phyloP scores from a whole-genome alignment of 1,140 invertebrate genomes.

The Campoletis sonorensis region DNA sequence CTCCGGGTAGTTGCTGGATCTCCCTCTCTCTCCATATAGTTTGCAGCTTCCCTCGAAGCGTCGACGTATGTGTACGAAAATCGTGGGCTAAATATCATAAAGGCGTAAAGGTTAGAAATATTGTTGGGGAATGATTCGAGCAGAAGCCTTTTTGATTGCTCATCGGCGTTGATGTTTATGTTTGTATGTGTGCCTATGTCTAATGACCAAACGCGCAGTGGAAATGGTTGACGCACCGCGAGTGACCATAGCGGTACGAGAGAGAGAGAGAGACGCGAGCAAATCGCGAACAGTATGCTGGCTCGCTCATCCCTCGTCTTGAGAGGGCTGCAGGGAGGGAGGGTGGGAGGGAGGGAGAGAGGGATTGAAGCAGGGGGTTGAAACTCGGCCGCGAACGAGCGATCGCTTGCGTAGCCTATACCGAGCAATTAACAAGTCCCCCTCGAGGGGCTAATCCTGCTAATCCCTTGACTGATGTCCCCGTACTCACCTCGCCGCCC shows the following conservation, averaged over 20 bases:
- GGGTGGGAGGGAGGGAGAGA: no score
- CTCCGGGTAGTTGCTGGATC: constrained; percentile 54
- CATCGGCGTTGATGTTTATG: background rate
- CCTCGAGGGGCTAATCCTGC: constrained; percentile 69
- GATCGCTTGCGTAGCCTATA: constrained; percentile 52
- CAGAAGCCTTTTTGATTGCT: background rate
- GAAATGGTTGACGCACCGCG: background rate
- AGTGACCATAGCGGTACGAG: constrained; percentile 15
- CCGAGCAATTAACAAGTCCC: constrained; percentile 72
- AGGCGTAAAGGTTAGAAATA: background rate
- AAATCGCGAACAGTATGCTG: constrained; percentile 11
- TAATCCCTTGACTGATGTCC: constrained; percentile 73
- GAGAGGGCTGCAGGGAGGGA: background rate
- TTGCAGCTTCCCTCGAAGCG: constrained; percentile 32
- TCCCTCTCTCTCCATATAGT: constrained; percentile 29
- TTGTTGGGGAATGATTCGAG: background rate
- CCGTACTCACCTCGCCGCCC: constrained; percentile 51
- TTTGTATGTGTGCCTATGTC: background rate
- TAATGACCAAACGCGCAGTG: constrained; percentile 10
- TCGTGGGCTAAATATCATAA: background rate
- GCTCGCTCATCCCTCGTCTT: constrained; percentile 12
- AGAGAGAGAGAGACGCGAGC: background rate
- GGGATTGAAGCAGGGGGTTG: no score
- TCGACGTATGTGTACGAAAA: constrained; percentile 13
- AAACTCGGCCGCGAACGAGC: constrained; percentile 36